Conservation (phyloP, 2,888 invertebrate genomes). For the Alviniconcha strummeri region DNA sequence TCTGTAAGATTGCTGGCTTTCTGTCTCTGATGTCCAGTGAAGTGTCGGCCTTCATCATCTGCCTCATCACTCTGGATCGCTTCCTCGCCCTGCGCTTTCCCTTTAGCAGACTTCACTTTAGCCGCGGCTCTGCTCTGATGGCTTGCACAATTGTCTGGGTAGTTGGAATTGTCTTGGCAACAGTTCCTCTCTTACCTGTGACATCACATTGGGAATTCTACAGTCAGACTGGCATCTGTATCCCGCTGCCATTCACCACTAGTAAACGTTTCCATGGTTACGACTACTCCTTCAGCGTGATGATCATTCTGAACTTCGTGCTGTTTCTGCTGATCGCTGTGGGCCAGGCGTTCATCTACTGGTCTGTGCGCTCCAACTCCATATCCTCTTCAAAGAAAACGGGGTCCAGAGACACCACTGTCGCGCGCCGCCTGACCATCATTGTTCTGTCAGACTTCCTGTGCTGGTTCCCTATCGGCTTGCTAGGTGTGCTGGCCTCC, state of each 20-base stretch:
- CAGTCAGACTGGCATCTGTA: not conserved
- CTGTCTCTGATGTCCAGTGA: slow-evolving; percentile 16
- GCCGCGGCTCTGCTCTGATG: not conserved
- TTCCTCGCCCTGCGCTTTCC: slow-evolving; percentile 4
- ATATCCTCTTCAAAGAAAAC: too few relatives aligned
- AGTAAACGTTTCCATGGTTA: not conserved
- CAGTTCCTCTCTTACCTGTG: not conserved
- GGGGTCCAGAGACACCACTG: too few relatives aligned
- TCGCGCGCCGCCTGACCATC: too few relatives aligned
- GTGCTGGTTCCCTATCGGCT: too few relatives aligned
- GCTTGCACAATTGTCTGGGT: not conserved
- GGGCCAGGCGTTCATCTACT: too few relatives aligned
- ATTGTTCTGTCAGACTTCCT: too few relatives aligned
- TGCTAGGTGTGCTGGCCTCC: too few relatives aligned
- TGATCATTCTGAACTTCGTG: not conserved
- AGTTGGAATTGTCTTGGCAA: not conserved
- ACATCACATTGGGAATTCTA: slow-evolving; percentile 9
- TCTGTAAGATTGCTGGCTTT: not conserved
- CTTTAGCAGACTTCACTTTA: not conserved
- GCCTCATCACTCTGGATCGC: slow-evolving; percentile 3
- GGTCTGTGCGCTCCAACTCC: too few relatives aligned
- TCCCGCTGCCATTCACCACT: not conserved
- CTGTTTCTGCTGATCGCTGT: not conserved
- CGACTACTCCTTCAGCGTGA: not conserved
- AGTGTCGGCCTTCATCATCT: slow-evolving; percentile 8